Evolutionary conservation across 2,797 vertebrate genomes (phyloP).

Genomic region (Heterohyrax brucei): DNA sequence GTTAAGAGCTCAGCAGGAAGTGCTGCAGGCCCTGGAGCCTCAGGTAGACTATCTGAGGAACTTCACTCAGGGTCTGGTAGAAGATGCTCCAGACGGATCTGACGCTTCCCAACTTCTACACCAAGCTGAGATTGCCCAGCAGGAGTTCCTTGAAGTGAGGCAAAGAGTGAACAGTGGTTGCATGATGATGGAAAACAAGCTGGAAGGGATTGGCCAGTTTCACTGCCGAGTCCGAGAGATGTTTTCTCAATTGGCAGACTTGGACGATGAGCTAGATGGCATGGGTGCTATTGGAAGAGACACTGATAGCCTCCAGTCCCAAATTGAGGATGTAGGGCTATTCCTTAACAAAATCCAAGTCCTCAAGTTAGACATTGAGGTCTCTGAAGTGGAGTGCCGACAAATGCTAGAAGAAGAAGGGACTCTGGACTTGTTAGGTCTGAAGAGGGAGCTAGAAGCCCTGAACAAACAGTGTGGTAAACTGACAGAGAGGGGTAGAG

Average conservation of each 20-base stretch:
- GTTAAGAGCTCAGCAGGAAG: slow-evolving; percentile 95
- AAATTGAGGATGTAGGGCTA: slow-evolving; percentile 94
- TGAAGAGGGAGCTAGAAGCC: slow-evolving; percentile 96
- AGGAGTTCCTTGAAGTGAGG: slow-evolving; percentile 93
- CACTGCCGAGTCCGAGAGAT: slow-evolving; percentile 95
- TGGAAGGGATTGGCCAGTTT: slow-evolving; percentile 97
- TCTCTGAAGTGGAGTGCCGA: slow-evolving; percentile 93
- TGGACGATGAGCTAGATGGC: slow-evolving; percentile 97
- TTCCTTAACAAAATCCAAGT: slow-evolving; percentile 94
- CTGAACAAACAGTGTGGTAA: slow-evolving; percentile 96
- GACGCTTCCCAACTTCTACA: slow-evolving; percentile 93
- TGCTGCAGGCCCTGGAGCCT: slow-evolving; percentile 94
- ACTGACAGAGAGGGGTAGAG: slow-evolving; percentile 94
- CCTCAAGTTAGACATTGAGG: slow-evolving; percentile 94
- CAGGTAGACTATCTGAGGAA: slow-evolving; percentile 97
- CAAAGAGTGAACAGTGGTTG: slow-evolving; percentile 95
- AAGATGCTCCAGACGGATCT: slow-evolving; percentile 94
- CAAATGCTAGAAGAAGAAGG: slow-evolving; percentile 96
- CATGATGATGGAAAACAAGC: slow-evolving; percentile 94
- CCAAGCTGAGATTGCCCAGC: slow-evolving; percentile 93
- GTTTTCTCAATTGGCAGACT: slow-evolving; percentile 96
- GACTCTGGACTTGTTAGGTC: slow-evolving; percentile 96
- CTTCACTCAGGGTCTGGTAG: slow-evolving; percentile 95
- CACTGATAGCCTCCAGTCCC: slow-evolving; percentile 96
- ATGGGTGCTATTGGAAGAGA: slow-evolving; percentile 96